phyloP scores from a whole-genome alignment of 2,888 invertebrate genomes.

The Ecliptopera silaceata region DNA sequence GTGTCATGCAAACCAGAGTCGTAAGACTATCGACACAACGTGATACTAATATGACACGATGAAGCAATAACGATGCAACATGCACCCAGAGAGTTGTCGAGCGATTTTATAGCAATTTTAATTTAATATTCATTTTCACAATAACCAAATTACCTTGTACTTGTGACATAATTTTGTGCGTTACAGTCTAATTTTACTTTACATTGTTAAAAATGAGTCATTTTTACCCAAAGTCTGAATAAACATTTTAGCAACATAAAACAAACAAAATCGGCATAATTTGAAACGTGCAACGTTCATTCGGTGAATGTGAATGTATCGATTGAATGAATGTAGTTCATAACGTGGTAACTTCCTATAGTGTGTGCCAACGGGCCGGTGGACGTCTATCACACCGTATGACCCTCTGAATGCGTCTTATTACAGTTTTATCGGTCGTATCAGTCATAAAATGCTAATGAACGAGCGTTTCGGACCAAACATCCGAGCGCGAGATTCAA shows the following conservation, averaged over 20 bases:
- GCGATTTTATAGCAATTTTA: slow-evolving; percentile 53
- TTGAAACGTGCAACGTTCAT: slow-evolving; percentile 61
- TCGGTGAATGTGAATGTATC: slow-evolving; percentile 66
- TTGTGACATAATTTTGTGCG: slow-evolving; percentile 29
- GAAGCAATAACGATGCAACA: slow-evolving; percentile 63
- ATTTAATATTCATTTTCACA: slow-evolving; percentile 52
- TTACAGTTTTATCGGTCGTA: slow-evolving; percentile 82
- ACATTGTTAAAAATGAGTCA: slow-evolving; percentile 2
- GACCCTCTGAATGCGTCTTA: slow-evolving; percentile 79
- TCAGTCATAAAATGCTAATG: slow-evolving; percentile 83
- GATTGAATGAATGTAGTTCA: slow-evolving; percentile 65
- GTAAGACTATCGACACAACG: not conserved
- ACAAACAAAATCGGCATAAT: slow-evolving; percentile 60
- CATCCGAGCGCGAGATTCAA: slow-evolving; percentile 82
- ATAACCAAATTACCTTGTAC: slow-evolving; percentile 45
- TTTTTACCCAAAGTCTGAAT: not conserved
- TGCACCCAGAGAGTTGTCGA: slow-evolving; percentile 49
- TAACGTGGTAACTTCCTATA: slow-evolving; percentile 69
- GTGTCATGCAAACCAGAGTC: not conserved
- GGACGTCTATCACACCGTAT: slow-evolving; percentile 71
- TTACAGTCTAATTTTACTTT: not conserved
- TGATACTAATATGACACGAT: slow-evolving; percentile 50
- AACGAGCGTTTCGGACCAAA: slow-evolving; percentile 79
- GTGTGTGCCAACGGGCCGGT: slow-evolving; percentile 64
- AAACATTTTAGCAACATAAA: slow-evolving; percentile 49